Conservation (phyloP, 1,140 invertebrate species). For the Idris sp. region DNA sequence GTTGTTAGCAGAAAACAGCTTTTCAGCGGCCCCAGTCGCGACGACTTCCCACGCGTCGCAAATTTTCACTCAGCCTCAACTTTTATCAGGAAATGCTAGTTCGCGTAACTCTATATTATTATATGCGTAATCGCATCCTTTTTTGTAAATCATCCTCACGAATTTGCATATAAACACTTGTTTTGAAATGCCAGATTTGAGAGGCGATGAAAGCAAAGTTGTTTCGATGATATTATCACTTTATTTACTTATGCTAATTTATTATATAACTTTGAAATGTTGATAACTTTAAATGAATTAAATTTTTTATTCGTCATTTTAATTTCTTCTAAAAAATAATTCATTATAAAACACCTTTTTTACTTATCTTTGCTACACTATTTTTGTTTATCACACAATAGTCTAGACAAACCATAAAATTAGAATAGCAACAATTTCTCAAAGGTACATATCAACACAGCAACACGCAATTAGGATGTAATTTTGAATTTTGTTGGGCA, state of each 20-base stretch:
- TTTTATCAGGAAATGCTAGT: constrained; percentile 38
- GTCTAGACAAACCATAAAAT: background rate
- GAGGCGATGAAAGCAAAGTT: constrained; percentile 7
- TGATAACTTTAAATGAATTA: no score
- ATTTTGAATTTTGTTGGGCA: constrained; percentile 18
- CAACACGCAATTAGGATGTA: constrained; percentile 17
- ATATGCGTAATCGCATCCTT: constrained; percentile 17
- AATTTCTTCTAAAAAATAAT: background rate
- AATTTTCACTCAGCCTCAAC: constrained; percentile 45
- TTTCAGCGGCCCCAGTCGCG: constrained; percentile 44
- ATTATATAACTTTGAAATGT: no score
- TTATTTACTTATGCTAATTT: no score
- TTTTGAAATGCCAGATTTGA: constrained; percentile 22
- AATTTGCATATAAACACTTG: constrained; percentile 42
- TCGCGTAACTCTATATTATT: constrained; percentile 23
- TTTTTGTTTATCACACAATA: background rate
- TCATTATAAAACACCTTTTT: no score
- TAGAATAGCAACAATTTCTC: constrained; percentile 23
- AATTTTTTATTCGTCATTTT: background rate
- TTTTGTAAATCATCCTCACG: constrained; percentile 24
- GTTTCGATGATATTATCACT: no score
- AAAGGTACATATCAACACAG: constrained; percentile 1
- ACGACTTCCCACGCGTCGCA: constrained; percentile 57
- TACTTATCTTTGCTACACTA: no score
- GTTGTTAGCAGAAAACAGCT: constrained; percentile 44